phyloP scores from a whole-genome alignment of 2,888 invertebrate species.

The Sinodicranocentrus sp. region DNA sequence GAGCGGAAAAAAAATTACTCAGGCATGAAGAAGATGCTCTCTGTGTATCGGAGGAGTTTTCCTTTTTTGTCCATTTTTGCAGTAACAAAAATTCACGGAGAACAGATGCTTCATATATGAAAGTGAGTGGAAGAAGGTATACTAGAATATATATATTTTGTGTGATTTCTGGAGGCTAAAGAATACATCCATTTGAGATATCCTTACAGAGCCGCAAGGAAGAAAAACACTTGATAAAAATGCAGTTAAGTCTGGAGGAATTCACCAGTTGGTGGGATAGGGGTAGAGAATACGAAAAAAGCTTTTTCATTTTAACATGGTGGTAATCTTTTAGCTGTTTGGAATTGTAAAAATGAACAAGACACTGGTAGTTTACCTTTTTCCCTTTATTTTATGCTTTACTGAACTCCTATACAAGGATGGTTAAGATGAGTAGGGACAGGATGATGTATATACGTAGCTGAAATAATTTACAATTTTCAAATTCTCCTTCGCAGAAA shows the following conservation, averaged over 20 bases:
- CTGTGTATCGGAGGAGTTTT: neutral
- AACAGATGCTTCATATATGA: neutral
- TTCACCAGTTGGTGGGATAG: neutral
- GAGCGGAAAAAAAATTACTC: neutral
- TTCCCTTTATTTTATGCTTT: neutral
- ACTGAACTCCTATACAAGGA: neutral
- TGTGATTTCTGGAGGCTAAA: neutral
- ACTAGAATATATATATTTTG: too few species aligned
- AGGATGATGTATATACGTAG: too few species aligned
- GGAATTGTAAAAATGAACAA: slow-evolving; percentile 6
- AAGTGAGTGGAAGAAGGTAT: neutral
- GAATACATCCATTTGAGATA: neutral
- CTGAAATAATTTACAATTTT: too few species aligned
- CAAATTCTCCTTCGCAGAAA: too few species aligned
- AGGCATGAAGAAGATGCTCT: neutral
- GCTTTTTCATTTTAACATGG: neutral
- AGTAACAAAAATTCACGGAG: neutral
- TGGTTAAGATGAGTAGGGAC: neutral
- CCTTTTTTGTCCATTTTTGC: slow-evolving; percentile 1
- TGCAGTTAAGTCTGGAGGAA: neutral
- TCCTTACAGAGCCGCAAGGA: neutral
- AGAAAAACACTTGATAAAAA: neutral
- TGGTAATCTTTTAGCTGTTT: neutral
- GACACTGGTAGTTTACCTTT: neutral
- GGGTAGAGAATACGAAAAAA: neutral